A percentile compares a stretch with the other conserved stretches of the same genome.
phyloP scores from a whole-genome alignment of 2,888 invertebrate species.

The Limenitis camilla region DNA sequence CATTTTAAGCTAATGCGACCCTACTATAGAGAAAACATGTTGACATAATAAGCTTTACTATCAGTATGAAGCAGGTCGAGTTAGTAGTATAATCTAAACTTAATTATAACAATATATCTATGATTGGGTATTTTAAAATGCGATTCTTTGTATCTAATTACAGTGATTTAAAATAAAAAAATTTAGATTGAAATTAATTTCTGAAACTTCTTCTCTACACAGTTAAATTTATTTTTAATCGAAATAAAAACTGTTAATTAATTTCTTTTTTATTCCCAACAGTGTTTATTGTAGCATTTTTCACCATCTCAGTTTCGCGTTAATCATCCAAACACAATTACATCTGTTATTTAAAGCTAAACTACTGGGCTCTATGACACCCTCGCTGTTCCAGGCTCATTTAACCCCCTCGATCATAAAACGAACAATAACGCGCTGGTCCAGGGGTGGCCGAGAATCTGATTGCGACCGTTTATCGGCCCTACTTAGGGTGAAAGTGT shows the following conservation, averaged over 20 bases:
- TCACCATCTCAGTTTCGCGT: conserved; percentile 23
- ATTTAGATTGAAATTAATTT: too few relatives aligned
- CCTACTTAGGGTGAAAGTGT: conserved; percentile 23
- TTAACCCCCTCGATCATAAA: conserved; percentile 38
- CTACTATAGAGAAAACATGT: too few relatives aligned
- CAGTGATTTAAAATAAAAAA: too few relatives aligned
- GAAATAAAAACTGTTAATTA: neutral
- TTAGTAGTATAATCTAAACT: too few relatives aligned
- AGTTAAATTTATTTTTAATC: neutral
- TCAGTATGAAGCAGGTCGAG: too few relatives aligned
- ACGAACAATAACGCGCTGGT: conserved; percentile 35
- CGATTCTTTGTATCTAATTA: too few relatives aligned
- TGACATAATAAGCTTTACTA: too few relatives aligned
- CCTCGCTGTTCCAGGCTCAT: conserved; percentile 32
- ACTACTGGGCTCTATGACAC: conserved; percentile 33
- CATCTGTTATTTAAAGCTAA: conserved; percentile 52
- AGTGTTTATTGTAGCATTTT: neutral
- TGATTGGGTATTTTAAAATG: too few relatives aligned
- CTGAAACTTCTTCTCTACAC: too few relatives aligned
- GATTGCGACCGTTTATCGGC: conserved; percentile 35
- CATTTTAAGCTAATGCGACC: too few relatives aligned
- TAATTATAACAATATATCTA: too few relatives aligned
- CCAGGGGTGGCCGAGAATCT: conserved; percentile 34
- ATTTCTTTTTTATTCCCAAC: neutral
- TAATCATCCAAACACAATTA: conserved; percentile 63